Base-by-base conservation (phyloP, 1,140 invertebrate genomes). In the Conus ventricosus region DNA sequence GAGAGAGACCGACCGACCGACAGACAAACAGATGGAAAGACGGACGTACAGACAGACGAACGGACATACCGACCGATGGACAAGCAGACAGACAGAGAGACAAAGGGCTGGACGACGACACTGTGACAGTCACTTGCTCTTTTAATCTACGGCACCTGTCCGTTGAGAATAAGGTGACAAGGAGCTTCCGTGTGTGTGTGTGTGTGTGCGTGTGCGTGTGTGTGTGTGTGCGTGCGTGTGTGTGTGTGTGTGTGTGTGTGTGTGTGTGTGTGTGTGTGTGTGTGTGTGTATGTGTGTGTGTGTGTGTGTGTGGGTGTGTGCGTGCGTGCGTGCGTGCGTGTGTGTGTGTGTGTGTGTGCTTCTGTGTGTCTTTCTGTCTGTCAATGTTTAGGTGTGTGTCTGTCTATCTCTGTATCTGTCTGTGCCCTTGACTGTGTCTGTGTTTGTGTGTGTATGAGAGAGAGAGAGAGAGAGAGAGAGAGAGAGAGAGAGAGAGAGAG, bases 241-340 rank as follows among this genome's bases (percentile, higher is more conserved):
- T 1, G 67, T 10, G 67, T 71, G 20, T 55, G 27, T 82, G 80
- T 2, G 25, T 82, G 80, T 51, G 27, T 82, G 80, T 51, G 25
- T 82, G 25, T 51, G 80, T 82, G 25, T 10, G 67, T 71, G 67
- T 71, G 67, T 71, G 67, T 10, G 67, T 71, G 67, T 71, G 67
- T 71, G 67, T 55, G 27, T 82, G 80, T 53, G 25, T 82, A 27
- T 82, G 80, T 51, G 80, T 1, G 54, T 2, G 80, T 53, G 80
- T 51, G 80, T 82, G 4, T 82, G 80, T 82, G 80, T 82, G 80
- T 82, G 25, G 1, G 80, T 53, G 54, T 82, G 67, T 71, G 67
- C 10, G 67, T 71, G 67, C 20, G 67, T 10, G 67, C 20, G 67
- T 10, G 67, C 20, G 67, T 10, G 67, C 20, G 67, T 10, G 67